These are phyloP conservation scores for Caenorhabditis brenneri DNA, from an alignment of 1,140 invertebrate species.

Conservation along the genomic window DNA sequence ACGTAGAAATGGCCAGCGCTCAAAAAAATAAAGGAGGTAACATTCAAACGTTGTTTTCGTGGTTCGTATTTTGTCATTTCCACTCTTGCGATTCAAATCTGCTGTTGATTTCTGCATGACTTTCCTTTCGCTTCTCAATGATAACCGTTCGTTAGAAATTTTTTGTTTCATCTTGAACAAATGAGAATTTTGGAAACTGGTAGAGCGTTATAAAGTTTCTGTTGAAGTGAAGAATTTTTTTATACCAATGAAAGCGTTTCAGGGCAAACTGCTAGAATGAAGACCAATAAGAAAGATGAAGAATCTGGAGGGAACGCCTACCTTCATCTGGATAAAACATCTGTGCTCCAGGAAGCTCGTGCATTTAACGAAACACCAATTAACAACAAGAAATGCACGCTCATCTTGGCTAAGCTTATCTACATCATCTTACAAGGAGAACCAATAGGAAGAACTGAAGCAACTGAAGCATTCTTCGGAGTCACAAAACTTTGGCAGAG, in stretches of 20 bases:
- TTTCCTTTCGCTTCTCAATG: not conserved
- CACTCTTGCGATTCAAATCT: not conserved
- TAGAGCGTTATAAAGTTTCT: too few relatives aligned
- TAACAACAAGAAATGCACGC: slow-evolving; percentile 92
- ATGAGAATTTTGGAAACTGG: too few relatives aligned
- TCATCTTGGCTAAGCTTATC: slow-evolving; percentile 92
- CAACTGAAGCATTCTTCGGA: slow-evolving; percentile 97
- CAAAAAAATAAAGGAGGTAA: slow-evolving; percentile 33
- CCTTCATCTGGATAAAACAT: slow-evolving; percentile 90
- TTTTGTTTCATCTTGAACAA: too few relatives aligned
- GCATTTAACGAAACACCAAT: slow-evolving; percentile 97
- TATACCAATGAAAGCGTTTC: too few relatives aligned
- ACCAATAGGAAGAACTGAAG: slow-evolving; percentile 86
- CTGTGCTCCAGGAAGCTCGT: slow-evolving; percentile 92
- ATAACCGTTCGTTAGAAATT: not conserved
- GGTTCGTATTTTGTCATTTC: not conserved
- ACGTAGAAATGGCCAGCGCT: not conserved
- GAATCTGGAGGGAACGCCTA: slow-evolving; percentile 83
- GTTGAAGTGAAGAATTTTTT: too few relatives aligned
- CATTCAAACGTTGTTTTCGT: not conserved
- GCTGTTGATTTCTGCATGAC: not conserved
- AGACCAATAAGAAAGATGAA: slow-evolving; percentile 84
- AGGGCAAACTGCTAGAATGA: slow-evolving; percentile 68
- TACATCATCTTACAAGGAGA: slow-evolving; percentile 90
- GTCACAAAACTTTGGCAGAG: slow-evolving; percentile 99